Evolutionary conservation across 2,113 vertebrate genomes (phyloP).

Genomic region (Uropsilus gracilis): DNA sequence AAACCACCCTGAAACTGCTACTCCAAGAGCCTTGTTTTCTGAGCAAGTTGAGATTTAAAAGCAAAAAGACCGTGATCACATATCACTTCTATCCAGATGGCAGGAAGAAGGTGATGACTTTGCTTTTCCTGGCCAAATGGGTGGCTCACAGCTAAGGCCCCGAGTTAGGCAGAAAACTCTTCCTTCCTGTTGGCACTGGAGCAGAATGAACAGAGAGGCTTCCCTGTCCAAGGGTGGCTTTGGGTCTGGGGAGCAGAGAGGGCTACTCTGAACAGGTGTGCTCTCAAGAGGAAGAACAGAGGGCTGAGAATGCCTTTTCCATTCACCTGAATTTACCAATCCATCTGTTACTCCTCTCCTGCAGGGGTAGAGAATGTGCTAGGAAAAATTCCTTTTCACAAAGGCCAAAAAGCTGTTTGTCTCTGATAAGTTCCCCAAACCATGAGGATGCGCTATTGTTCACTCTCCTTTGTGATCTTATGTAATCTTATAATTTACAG

Average conservation of each 20-base stretch:
- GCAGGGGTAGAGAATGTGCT: background rate
- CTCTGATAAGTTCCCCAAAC: background rate
- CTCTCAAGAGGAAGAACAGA: background rate
- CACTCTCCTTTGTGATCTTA: background rate
- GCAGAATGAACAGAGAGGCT: background rate
- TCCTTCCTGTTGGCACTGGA: background rate
- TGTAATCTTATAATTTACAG: background rate
- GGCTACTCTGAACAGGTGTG: accelerated
- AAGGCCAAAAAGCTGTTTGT: background rate
- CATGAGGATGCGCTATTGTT: background rate
- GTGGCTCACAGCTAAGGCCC: background rate
- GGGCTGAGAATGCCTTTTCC: background rate
- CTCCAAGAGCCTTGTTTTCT: background rate
- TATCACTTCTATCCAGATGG: background rate
- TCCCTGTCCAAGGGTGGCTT: background rate
- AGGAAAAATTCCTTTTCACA: background rate
- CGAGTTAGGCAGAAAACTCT: background rate
- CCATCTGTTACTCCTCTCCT: background rate
- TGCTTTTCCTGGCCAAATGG: background rate
- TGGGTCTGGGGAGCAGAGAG: background rate
- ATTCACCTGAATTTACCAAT: background rate
- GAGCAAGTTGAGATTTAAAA: background rate
- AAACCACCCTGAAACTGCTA: background rate
- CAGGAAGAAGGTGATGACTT: background rate
- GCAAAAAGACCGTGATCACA: background rate